Percentiles rank a stretch among this genome's conserved stretches.
phyloP scores from a whole-genome alignment of 1,140 invertebrate genomes.

The Drosophila novamexicana region DNA sequence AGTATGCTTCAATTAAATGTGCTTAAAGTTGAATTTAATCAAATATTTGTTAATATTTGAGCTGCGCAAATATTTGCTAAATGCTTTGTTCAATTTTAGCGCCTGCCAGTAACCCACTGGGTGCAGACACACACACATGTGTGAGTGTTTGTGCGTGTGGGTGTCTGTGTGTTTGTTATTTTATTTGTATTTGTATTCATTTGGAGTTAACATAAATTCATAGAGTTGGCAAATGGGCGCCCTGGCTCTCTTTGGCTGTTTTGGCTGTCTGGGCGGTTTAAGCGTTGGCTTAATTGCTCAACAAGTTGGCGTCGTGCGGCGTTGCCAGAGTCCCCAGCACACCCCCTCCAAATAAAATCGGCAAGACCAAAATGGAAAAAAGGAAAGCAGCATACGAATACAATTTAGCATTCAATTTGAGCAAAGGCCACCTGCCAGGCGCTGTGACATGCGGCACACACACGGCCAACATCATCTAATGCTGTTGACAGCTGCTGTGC shows the following conservation, averaged over 20 bases:
- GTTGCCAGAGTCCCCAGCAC: slow-evolving; percentile 5
- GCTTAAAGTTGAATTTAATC: slow-evolving; percentile 17
- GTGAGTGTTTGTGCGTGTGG: neutral
- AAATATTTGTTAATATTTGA: slow-evolving; percentile 13
- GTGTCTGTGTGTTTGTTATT: slow-evolving; percentile 2
- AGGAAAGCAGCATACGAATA: slow-evolving; percentile 18
- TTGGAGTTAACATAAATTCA: slow-evolving; percentile 64
- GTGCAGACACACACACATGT: slow-evolving; percentile 7
- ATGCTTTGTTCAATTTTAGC: slow-evolving; percentile 13
- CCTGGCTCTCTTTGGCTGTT: slow-evolving; percentile 15
- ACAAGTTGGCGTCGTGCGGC: slow-evolving; percentile 71
- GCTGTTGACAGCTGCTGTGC: slow-evolving; percentile 17
- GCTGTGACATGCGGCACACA: slow-evolving; percentile 28
- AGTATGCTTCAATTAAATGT: neutral
- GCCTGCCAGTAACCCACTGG: slow-evolving; percentile 12
- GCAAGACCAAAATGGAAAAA: slow-evolving; percentile 5
- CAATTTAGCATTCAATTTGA: slow-evolving; percentile 52
- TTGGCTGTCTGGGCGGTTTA: slow-evolving; percentile 23
- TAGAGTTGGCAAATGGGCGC: slow-evolving; percentile 41
- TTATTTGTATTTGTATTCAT: slow-evolving; percentile 38
- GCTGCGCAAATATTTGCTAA: slow-evolving; percentile 6
- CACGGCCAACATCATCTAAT: slow-evolving; percentile 19
- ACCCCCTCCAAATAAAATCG: neutral
- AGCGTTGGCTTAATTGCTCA: slow-evolving; percentile 74
- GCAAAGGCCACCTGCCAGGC: slow-evolving; percentile 45